Conservation (phyloP, 2,888 invertebrate species). For the Lasioglossum lativentre region DNA sequence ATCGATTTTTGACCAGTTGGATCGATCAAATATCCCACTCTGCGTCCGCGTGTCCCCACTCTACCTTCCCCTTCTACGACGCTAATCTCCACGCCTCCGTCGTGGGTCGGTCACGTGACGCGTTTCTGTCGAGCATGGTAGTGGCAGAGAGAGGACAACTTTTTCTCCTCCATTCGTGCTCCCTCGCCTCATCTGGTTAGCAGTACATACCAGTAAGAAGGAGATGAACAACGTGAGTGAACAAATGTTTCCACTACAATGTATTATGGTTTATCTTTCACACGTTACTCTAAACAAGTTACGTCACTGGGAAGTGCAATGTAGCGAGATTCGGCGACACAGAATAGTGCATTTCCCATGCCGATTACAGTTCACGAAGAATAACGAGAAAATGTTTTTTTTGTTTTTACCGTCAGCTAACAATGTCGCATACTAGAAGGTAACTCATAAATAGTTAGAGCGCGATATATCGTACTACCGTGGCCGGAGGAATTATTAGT, state of each 20-base stretch:
- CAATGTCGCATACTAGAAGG: slow-evolving; percentile 25
- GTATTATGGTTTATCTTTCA: neutral
- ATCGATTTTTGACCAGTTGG: too few relatives aligned
- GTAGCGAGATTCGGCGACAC: neutral
- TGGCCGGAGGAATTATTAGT: slow-evolving; percentile 27
- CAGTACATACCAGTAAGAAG: too few relatives aligned
- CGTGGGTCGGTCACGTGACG: too few relatives aligned
- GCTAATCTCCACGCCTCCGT: too few relatives aligned
- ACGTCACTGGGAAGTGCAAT: neutral
- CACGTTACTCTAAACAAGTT: neutral
- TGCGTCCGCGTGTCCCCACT: too few relatives aligned
- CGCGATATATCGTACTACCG: neutral
- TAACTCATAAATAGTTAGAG: slow-evolving; percentile 40
- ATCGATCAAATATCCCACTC: too few relatives aligned
- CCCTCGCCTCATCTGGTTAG: too few relatives aligned
- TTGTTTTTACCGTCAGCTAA: slow-evolving; percentile 3
- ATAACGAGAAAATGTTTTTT: slow-evolving; percentile 3
- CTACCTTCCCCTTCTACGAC: too few relatives aligned
- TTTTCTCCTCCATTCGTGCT: too few relatives aligned
- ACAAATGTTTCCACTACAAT: too few relatives aligned
- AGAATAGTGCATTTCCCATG: slow-evolving; percentile 28
- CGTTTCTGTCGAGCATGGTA: too few relatives aligned
- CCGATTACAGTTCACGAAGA: slow-evolving; percentile 32
- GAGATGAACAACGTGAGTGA: neutral
- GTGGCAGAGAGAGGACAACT: too few relatives aligned